Evolutionary conservation across 2,797 vertebrate genomes (phyloP).

Genomic region (Pempheris klunzingeri): DNA sequence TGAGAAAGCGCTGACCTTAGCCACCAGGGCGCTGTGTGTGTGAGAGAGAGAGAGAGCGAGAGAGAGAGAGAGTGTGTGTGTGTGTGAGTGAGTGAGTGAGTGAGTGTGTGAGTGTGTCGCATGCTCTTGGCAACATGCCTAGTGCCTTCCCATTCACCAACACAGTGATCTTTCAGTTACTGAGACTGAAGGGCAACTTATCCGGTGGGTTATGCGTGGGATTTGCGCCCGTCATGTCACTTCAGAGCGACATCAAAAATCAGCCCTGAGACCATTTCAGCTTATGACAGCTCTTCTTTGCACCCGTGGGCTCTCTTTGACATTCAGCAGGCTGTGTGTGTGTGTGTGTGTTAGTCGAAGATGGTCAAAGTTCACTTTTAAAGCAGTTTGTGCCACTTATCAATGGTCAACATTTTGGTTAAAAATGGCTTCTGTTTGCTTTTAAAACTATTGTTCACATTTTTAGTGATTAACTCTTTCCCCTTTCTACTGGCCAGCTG

Average conservation of each 20-base stretch:
- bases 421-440: not conserved
- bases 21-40: slow-evolving; percentile 57
- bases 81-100: slow-evolving; percentile 52
- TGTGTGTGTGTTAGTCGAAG: not conserved
- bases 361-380: not conserved
- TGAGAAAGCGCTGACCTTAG: slow-evolving; percentile 88
- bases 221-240: slow-evolving; percentile 39
- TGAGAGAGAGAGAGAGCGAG: slow-evolving; percentile 51
- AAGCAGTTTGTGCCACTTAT: not conserved
- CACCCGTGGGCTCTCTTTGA: not conserved
- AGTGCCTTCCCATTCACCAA: slow-evolving; percentile 71
- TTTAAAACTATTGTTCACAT: not conserved
- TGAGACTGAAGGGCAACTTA: slow-evolving; percentile 54
- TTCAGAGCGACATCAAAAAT: slow-evolving; percentile 30
- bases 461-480: not conserved
- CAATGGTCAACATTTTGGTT: not conserved
- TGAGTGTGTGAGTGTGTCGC: slow-evolving; percentile 51
- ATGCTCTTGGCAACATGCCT: slow-evolving; percentile 76
- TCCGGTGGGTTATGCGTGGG: slow-evolving; percentile 31
- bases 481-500: too few species aligned
- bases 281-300: not conserved
- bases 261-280: slow-evolving; percentile 7
- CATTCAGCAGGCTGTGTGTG: not conserved
- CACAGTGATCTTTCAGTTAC: slow-evolving; percentile 75
- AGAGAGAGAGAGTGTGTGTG: slow-evolving; percentile 50